Evolutionary conservation across 2,113 vertebrate species (phyloP), one percentile per base, ranked within the genome.

Genomic region (Halcyon malimbica): DNA sequence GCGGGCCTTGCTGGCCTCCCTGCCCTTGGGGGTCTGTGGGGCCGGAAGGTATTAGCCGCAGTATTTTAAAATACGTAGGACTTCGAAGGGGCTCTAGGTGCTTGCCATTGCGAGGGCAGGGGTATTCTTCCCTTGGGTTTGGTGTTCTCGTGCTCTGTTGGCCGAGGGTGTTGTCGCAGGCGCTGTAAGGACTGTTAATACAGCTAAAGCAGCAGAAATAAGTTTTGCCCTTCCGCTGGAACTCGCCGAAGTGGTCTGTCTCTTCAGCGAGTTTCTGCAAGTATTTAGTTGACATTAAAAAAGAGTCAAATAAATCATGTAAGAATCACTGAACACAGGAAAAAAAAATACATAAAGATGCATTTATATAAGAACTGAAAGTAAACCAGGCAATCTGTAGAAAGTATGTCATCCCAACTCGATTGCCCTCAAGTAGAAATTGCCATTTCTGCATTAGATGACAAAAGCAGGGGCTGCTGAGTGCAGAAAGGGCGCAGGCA

Each of bases 81-180:
- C 14, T 4, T 44, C 20, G 41, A 16, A 35, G 56, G 29, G 13
- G 17, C 21, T 54, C 4, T 7, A 0, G 39, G 42, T 37, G 1
- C 48, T 26, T 57, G 64, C 46, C 23, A 0, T 14, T 10, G 74
- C 63, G 10, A 18, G 42, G 70, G 79, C 51, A 29, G 37, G 1
- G 2, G 0, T 16, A 9, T 18, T 16, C 33, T 9, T 0, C 13
- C 67, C 44, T 48, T 18, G 0, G 5, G 33, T 59, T 8, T 13
- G 8, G 31, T 7, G 46, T 53, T 76, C n/a, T 21, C n/a, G 16
- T 46, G n/a, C 51, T 42, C 51, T 5, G 7, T 29, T 70, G 24
- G 51, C n/a, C 23, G 4, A 17, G 37, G 39, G 3, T 24, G 33
- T 6, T 13, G 23, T 18, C 1, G 3, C 1, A 8, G 79, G 13